These are phyloP conservation scores for Siphamia tubifer DNA, from an alignment of 2,113 vertebrate genomes.

Conservation along the genomic window DNA sequence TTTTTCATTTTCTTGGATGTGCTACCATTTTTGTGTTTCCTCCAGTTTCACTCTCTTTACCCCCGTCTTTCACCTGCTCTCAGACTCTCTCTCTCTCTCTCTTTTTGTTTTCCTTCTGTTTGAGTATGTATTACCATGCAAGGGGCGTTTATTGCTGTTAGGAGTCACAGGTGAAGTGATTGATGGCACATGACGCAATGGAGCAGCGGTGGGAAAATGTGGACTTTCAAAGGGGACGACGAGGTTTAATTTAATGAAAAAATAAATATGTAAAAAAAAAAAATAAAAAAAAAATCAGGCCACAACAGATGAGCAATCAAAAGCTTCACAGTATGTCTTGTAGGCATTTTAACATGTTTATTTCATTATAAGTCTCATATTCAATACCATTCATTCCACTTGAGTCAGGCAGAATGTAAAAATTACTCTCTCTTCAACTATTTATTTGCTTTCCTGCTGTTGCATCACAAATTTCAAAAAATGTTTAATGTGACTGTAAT, in stretches of 20 bases:
- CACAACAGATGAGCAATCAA: background rate
- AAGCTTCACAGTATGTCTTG: background rate
- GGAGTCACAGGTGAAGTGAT: conserved; percentile 16
- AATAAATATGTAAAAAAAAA: background rate
- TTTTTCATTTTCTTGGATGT: conserved; percentile 54
- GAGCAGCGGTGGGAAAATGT: background rate
- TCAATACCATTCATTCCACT: background rate
- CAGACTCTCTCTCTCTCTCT: background rate
- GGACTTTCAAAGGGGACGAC: background rate
- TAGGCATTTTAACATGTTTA: conserved; percentile 8
- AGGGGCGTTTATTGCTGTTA: conserved; percentile 25
- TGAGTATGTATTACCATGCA: background rate
- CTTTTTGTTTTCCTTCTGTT: background rate
- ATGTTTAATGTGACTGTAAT: conserved; percentile 41
- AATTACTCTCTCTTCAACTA: background rate
- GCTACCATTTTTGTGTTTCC: conserved; percentile 20
- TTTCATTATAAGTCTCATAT: background rate
- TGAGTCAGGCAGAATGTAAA: background rate
- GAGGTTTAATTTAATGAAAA: background rate
- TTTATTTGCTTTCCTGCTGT: conserved; percentile 54
- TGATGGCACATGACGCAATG: background rate
- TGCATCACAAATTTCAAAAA: conserved; percentile 51
- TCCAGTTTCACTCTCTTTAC: background rate
- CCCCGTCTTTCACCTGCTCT: background rate
- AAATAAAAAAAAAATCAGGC: background rate